Evolutionary conservation across 1,140 invertebrate species (phyloP).

Genomic region (Phymorhynchus buccinoides): DNA sequence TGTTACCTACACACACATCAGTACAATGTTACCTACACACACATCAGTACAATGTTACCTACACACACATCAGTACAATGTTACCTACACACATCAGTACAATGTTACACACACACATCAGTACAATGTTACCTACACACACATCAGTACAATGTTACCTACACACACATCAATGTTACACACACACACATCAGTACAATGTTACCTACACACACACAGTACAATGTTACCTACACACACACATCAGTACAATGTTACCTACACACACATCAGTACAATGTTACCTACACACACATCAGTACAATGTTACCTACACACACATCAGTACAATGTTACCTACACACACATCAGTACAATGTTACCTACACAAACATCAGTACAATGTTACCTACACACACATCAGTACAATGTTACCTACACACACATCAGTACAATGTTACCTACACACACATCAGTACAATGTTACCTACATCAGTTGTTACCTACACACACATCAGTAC

Average conservation of each 20-base stretch:
- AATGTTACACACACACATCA: slow-evolving; percentile 36
- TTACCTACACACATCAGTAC: neutral
- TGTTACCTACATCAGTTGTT: too few relatives aligned
- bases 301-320: too few relatives aligned
- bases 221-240: neutral
- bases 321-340: too few relatives aligned
- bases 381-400: neutral
- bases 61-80: neutral
- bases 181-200: too few relatives aligned
- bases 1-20: neutral
- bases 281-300: slow-evolving; percentile 57
- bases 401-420: neutral
- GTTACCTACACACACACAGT: neutral
- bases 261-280: slow-evolving; percentile 83
- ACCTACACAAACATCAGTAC: neutral
- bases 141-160: neutral
- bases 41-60: neutral
- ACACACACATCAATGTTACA: neutral
- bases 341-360: neutral
- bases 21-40: neutral
- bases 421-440: neutral
- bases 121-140: neutral
- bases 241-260: neutral
- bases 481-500: slow-evolving; percentile 51
- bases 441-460: neutral